Evolutionary conservation across 2,797 vertebrate species (phyloP).

Genomic region (Threskiornis aethiopicus): DNA sequence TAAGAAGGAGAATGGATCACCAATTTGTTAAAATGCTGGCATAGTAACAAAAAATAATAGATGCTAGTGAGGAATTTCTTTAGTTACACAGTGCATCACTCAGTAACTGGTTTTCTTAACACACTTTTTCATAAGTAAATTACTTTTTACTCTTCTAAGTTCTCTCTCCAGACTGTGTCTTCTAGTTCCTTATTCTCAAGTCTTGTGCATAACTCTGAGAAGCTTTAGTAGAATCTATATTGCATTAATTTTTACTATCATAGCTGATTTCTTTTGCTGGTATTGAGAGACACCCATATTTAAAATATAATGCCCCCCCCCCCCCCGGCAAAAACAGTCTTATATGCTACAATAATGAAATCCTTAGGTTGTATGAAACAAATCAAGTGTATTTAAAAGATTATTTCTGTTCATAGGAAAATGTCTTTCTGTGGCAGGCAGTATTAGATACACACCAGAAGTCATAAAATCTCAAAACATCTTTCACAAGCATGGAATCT

Average conservation of each 20-base stretch:
- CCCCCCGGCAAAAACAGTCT: neutral
- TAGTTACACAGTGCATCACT: neutral
- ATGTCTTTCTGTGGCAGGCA: neutral
- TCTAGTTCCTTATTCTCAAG: neutral
- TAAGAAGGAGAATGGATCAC: neutral
- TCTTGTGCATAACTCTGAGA: neutral
- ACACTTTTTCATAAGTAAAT: neutral
- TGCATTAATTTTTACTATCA: neutral
- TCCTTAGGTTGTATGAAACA: neutral
- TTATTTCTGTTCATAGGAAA: neutral
- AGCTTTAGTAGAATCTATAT: neutral
- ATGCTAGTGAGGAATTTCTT: neutral
- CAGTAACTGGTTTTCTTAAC: neutral
- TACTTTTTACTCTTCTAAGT: neutral
- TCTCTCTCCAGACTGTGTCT: neutral
- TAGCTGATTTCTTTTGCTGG: neutral
- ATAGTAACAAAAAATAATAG: neutral
- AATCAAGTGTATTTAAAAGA: neutral
- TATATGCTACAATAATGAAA: neutral
- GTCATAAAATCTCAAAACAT: neutral
- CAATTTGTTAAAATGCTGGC: neutral
- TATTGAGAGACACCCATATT: neutral
- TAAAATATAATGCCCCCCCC: neutral
- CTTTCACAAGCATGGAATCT: neutral
- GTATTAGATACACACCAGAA: neutral